Base-by-base conservation (phyloP, 53 echinoderm and acorn worm genomes). In the Echinometra lucunter region DNA sequence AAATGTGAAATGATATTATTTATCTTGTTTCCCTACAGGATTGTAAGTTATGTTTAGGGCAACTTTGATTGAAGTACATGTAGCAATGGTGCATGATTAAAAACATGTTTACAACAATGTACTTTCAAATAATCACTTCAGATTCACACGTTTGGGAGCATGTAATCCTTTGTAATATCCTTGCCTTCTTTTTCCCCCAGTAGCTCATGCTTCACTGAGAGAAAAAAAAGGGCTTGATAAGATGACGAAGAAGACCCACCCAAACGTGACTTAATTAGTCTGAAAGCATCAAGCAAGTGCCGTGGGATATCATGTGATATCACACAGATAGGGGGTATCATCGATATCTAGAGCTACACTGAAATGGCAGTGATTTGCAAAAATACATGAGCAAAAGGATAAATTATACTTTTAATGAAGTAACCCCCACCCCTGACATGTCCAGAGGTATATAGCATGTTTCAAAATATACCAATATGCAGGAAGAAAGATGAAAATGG, bases 181-280 rank as follows among this genome's bases (percentile, higher is more conserved):
- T n/a, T 2, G 21, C 7, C 30, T 32, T 30, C 69, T 11, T 6
- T 78, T 40, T 78, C 6, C n/a, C n/a, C n/a, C 4, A 78, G 42
- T 42, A 40, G 21, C 42, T 38, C 78, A 78, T 78, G 78, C 19
- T 78, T 42, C 42, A 42, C 38, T 78, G 78, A 42, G 37, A 32
- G 40, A 35, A 42, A 30, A 78, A 53, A 5, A 2, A 18, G 8
- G 78, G 6, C 78, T 19, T 42, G 38, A 72, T 72, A 12, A 72
- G 72, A 35, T 72, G 72, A 63, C 21, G 63, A 21, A 40, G 78
- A 44, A 88, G 55, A 88, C 11, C 23, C 56, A 55, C 3, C 88
- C 88, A 56, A 88, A 88, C 88, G 56, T 88, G 88, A 88, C 53
- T 49, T 88, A 88, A 88, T 88, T 88, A 88, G 32, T 53, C 88